Evolutionary conservation across 2,888 invertebrate species (phyloP), one percentile per base, ranked within the genome.

Genomic region (Eupithecia abbreviata): DNA sequence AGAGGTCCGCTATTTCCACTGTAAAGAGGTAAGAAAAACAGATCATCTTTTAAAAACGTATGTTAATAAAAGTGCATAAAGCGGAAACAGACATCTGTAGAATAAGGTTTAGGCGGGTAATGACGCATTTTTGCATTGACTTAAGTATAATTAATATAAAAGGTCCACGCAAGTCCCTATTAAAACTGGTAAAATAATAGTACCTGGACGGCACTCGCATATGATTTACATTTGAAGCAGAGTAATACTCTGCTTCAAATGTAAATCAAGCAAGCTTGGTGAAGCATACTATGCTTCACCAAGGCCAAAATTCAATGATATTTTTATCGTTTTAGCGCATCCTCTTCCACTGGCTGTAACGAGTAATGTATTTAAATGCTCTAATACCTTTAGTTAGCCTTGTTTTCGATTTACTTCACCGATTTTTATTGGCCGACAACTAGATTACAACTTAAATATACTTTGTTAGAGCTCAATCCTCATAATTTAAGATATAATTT

Each of bases 1-100:
- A 93, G 85, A 84, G 95, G 77, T 90, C 93, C 3, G 95, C 95
- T 70, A 90, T 94, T 5, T 86, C 94, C 58, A 92, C 93, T 83
- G 90, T 94, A 72, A 95, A 94, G 80, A 95, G 93, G 95, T 94
- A 83, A 88, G 76, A 83, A 88, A 75, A 49, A 51, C 13, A 10
- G 58, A 18, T 62, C 12, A 4, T 30, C 58, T 30, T 55, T 18
- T 62, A 62, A 4, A 30, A 62, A 18, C 10, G 2, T 47, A 47
- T 9, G 47, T 30, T 30, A 30, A 6, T 58, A 58, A 58, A 9
- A 18, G 9, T 9, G 7, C n/a, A 9, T 58, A n/a, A 0, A 1
- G 55, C 9, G n/a, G 2, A 55, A 58, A 9, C 9, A 58, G 9
- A 9, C n/a, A n/a, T 18, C 7, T 58, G 55, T 58, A 18, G n/a